phyloP scores from a whole-genome alignment of 2,113 vertebrate genomes.

The Charina bottae region DNA sequence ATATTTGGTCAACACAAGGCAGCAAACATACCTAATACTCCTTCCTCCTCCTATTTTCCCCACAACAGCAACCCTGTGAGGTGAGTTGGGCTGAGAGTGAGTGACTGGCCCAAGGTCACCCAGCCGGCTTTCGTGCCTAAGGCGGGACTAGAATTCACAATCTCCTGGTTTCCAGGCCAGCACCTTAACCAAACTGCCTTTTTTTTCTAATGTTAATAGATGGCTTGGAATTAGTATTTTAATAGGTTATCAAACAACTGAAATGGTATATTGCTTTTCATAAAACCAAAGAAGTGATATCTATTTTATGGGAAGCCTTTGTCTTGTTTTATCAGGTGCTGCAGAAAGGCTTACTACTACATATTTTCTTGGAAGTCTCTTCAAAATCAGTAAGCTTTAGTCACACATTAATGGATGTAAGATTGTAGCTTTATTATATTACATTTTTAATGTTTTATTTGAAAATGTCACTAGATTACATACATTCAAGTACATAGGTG shows the following conservation, averaged over 20 bases:
- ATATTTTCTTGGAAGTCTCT: background rate
- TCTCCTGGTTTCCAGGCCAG: background rate
- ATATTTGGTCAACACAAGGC: background rate
- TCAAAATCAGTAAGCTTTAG: background rate
- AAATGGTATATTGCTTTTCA: background rate
- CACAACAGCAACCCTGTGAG: background rate
- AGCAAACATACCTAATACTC: background rate
- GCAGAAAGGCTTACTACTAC: background rate
- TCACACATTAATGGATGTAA: background rate
- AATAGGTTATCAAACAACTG: conserved; percentile 4
- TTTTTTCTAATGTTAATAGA: background rate
- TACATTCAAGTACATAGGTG: background rate
- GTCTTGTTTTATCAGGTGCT: fast-evolving
- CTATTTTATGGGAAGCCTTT: background rate
- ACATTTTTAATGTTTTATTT: background rate
- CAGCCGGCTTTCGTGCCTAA: background rate
- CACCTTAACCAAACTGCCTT: background rate
- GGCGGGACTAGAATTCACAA: background rate
- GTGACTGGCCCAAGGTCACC: background rate
- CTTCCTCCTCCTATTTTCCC: background rate
- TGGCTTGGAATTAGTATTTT: conserved; percentile 31
- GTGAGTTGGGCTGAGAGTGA: background rate
- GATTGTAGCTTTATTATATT: background rate
- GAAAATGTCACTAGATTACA: background rate
- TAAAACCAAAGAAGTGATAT: background rate